Conservation (phyloP, 2,888 invertebrate genomes). For the Geophilus truncorum region DNA sequence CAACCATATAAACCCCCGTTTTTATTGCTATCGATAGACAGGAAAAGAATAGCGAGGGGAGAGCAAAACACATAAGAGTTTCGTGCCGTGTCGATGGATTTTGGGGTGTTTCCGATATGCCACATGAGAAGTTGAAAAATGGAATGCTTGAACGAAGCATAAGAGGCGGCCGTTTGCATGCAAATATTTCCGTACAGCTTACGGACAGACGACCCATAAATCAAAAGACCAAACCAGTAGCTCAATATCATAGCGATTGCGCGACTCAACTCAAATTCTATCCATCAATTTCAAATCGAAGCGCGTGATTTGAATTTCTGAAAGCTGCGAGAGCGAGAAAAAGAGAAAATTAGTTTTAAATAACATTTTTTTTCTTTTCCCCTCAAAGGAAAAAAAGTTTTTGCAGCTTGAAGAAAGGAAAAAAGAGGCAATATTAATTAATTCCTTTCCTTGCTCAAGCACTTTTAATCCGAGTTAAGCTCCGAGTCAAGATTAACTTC, state of each 20-base stretch:
- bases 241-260: neutral
- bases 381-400: neutral
- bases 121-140: constrained; percentile 16
- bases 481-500: neutral
- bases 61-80: neutral
- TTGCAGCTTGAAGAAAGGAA: neutral
- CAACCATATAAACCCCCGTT: constrained; percentile 7
- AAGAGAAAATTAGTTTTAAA: too few relatives aligned
- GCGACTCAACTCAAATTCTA: neutral
- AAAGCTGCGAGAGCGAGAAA: neutral
- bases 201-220: constrained; percentile 5
- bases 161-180: constrained; percentile 16
- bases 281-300: constrained; percentile 20
- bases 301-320: constrained; percentile 5
- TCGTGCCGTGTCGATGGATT: constrained; percentile 20
- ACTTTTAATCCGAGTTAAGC: neutral
- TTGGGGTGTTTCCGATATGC: constrained; percentile 20
- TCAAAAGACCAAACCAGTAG: neutral
- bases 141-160: neutral
- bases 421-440: neutral
- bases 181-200: constrained; percentile 12
- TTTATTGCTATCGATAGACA: constrained; percentile 12
- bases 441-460: neutral
- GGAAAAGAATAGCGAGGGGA: neutral
- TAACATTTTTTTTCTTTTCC: neutral